Evolutionary conservation across 2,797 vertebrate genomes (phyloP).

Genomic region (Pristis pectinata): DNA sequence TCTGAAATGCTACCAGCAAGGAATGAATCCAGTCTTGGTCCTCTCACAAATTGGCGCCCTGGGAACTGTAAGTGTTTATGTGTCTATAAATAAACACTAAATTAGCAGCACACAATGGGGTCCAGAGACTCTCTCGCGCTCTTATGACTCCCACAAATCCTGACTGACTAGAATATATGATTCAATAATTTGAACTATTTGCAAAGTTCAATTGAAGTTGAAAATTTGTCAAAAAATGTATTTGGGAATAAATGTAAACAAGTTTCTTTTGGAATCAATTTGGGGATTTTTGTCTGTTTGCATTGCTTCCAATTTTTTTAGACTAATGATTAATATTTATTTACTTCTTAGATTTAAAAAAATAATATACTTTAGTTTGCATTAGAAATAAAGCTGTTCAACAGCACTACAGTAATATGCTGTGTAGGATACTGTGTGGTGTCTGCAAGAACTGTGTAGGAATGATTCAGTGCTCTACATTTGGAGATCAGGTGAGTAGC

Average conservation of each 20-base stretch:
- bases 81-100: slow-evolving; percentile 33
- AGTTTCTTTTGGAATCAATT: slow-evolving; percentile 26
- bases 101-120: slow-evolving; percentile 23
- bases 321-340: not conserved
- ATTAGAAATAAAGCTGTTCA: too few species aligned
- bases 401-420: not conserved
- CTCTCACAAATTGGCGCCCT: not conserved
- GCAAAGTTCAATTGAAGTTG: slow-evolving; percentile 36
- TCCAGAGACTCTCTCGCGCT: slow-evolving; percentile 12
- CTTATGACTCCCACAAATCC: slow-evolving; percentile 29
- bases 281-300: slow-evolving; percentile 4
- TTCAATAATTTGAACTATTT: slow-evolving; percentile 35
- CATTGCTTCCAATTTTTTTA: not conserved
- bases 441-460: too few species aligned
- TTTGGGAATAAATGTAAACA: slow-evolving; percentile 26
- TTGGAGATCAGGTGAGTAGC: not conserved
- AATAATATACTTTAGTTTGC: not conserved
- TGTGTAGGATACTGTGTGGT: not conserved
- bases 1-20: not conserved
- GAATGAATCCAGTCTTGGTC: not conserved
- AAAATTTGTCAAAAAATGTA: slow-evolving; percentile 13
- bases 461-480: not conserved
- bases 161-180: slow-evolving; percentile 22
- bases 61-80: slow-evolving; percentile 35
- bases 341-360: not conserved